phyloP scores from a whole-genome alignment of 2,888 invertebrate species.

The Drosophila melanocephala region DNA sequence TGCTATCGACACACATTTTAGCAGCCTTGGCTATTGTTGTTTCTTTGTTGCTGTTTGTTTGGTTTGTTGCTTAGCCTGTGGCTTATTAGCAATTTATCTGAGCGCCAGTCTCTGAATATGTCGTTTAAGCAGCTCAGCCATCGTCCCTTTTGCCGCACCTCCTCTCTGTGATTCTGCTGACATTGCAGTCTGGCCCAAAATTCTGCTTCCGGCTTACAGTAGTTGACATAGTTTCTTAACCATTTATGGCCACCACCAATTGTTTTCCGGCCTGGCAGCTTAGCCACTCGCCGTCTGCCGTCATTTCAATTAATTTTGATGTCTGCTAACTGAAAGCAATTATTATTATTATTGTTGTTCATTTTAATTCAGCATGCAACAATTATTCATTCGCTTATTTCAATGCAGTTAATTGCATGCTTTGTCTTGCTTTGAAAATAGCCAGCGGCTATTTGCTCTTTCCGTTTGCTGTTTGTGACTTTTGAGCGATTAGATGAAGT shows the following conservation, averaged over 20 bases:
- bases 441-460: conserved; percentile 8
- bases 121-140: conserved; percentile 39
- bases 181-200: conserved; percentile 23
- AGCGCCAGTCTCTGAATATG: conserved; percentile 40
- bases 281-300: conserved; percentile 13
- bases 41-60: conserved; percentile 35
- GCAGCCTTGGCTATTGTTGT: conserved; percentile 59
- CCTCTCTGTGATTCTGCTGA: conserved; percentile 48
- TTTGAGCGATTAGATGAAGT: conserved; percentile 50
- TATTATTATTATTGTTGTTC: conserved; percentile 10
- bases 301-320: conserved; percentile 46
- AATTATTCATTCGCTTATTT: conserved; percentile 10
- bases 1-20: conserved; percentile 69
- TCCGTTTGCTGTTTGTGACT: conserved; percentile 21
- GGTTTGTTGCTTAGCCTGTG: conserved; percentile 41
- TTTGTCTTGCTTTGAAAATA: conserved; percentile 2
- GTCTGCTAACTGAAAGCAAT: conserved; percentile 7
- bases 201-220: conserved; percentile 24
- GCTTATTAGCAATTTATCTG: conserved; percentile 71
- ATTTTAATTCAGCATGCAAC: conserved; percentile 3
- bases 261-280: conserved; percentile 44
- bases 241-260: conserved; percentile 44
- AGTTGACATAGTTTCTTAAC: conserved; percentile 12
- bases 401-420: conserved; percentile 19
- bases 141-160: conserved; percentile 10